Conservation (phyloP, 1,140 invertebrate genomes). For the Yoshiicerus persimilis region DNA sequence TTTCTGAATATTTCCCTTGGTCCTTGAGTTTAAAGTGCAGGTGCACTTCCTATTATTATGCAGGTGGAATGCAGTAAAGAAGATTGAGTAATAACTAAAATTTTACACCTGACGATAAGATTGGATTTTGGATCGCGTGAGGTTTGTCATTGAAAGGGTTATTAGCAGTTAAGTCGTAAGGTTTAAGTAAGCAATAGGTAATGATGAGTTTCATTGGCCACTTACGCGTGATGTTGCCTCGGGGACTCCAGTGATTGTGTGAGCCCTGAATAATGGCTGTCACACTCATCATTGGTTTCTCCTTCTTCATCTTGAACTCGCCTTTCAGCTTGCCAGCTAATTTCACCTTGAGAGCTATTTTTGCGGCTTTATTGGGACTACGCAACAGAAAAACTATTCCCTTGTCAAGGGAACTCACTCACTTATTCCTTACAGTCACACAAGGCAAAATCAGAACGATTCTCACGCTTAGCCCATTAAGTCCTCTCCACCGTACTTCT, state of each 20-base stretch:
- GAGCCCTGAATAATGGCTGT: conserved; percentile 73
- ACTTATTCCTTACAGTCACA: neutral
- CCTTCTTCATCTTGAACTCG: conserved; percentile 63
- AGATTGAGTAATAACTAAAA: neutral
- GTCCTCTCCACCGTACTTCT: no score
- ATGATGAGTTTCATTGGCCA: neutral
- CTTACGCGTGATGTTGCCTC: conserved; percentile 46
- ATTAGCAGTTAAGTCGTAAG: neutral
- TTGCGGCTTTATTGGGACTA: neutral
- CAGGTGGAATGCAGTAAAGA: neutral
- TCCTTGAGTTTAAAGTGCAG: neutral
- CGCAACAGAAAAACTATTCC: neutral
- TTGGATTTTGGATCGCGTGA: neutral
- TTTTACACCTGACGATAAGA: no score
- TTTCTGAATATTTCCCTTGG: neutral
- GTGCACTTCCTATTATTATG: neutral
- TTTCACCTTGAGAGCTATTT: conserved; percentile 7
- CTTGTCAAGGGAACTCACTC: conserved; percentile 58
- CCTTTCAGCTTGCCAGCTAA: neutral
- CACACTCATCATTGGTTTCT: conserved; percentile 80
- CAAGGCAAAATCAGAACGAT: no score
- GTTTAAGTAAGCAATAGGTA: neutral
- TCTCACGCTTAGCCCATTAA: no score
- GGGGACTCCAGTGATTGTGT: conserved; percentile 52
- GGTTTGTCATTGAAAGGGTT: neutral